These are phyloP conservation scores for Zele albiditarsus DNA, from an alignment of 2,888 invertebrate species.

Conservation along the genomic window DNA sequence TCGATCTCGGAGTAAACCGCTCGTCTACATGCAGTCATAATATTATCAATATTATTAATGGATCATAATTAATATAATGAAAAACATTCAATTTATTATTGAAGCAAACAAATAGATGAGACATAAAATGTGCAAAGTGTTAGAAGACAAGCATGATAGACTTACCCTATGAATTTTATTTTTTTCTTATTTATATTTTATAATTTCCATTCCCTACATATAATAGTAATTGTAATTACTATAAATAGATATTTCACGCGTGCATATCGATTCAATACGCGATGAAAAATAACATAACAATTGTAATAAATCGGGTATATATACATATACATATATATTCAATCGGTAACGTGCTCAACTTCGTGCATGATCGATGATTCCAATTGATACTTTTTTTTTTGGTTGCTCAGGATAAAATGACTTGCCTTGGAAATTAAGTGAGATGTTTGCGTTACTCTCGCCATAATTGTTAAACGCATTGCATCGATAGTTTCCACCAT, in stretches of 20 bases:
- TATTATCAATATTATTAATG: neutral
- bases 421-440: slow-evolving; percentile 99
- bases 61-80: neutral
- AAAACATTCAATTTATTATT: neutral
- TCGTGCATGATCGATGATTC: slow-evolving; percentile 29
- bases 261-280: slow-evolving; percentile 12
- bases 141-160: slow-evolving; percentile 17
- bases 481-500: slow-evolving; percentile 99
- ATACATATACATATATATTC: neutral
- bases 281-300: slow-evolving; percentile 16
- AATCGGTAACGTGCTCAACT: slow-evolving; percentile 12
- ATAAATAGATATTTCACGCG: slow-evolving; percentile 9
- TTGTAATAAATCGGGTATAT: neutral
- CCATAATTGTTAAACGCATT: slow-evolving; percentile 99
- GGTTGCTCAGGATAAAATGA: slow-evolving; percentile 52
- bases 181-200: neutral
- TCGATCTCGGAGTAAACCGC: too few relatives aligned
- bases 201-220: neutral
- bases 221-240: slow-evolving; percentile 8
- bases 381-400: slow-evolving; percentile 30
- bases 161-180: slow-evolving; percentile 18
- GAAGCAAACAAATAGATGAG: slow-evolving; percentile 16
- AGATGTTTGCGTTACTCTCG: slow-evolving; percentile 99
- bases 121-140: slow-evolving; percentile 17
- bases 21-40: neutral